Evolutionary conservation across 1,140 invertebrate species (phyloP), one percentile per base, ranked within the genome.

Genomic region (Ceratosolen solmsi): DNA sequence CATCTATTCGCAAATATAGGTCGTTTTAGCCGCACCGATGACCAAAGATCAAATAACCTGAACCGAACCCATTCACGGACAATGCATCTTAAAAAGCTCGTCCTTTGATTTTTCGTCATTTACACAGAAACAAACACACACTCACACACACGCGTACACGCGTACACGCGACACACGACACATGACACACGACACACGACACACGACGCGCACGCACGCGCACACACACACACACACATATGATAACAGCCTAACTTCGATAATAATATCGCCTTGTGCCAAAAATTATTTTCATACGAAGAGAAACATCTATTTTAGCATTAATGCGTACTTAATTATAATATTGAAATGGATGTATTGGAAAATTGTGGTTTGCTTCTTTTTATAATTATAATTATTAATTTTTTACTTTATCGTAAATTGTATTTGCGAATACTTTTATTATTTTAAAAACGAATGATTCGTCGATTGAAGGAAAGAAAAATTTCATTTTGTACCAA

Each of bases 31-130:
- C 51, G 51, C 51, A 60, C 74, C 73, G 74, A 82, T 82, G 74
- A 82, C 80, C 80, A 82, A 82, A 82, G 80, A 82, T 82, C 79
- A 33, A 70, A n/a, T n/a, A 58, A 68, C 17, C 70, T n/a, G 68
- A 60, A 65, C 25, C 22, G 54, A 63, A 68, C 33, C 46, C 0
- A 54, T 58, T 76, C 38, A 60, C 56, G 54, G 46, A 70, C 75
- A 79, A 51, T 38, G 36, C 30, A 38, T 73, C 22, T 20, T 22
- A 33, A 46, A 46, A 27, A 30, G 20, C 36, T 75, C 20, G 8
- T 56, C 33, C 15, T 36, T 38, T 74, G 49, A 75, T 75, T 75
- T 75, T 75, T 75, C 36, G 54, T 75, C 54, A 41, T 75, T 58
- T n/a, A n/a, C n/a, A n/a, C n/a, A n/a, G n/a, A n/a, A n/a, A n/a